Evolutionary conservation across 2,113 vertebrate genomes (phyloP), one percentile per base, ranked within the genome.

Genomic region (Charina bottae): DNA sequence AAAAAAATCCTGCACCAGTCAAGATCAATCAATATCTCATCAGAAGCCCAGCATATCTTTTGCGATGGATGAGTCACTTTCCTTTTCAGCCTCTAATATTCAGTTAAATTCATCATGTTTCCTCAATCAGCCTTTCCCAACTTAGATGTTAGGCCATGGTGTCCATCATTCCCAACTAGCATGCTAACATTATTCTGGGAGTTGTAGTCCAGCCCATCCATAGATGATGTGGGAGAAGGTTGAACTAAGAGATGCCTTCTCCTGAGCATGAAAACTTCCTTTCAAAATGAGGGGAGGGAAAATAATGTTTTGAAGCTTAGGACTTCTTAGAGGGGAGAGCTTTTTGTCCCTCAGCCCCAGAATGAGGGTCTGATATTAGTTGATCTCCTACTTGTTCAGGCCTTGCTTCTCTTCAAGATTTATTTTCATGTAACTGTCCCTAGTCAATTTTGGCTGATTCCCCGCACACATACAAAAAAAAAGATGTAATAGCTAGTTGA

Each of bases 11-110:
- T 95, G 90, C 54, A 91, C 93, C 88, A 94, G 93, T 95, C 37
- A 15, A 95, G 91, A 93, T 94, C 93, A 93, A 96, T 96, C 96
- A 96, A 91, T 96, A 94, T 90, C 94, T 90, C 89, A 94, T 94
- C 87, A 89, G 94, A 89, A 94, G 92, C 92, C 94, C 62, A 87
- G 83, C 90, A 19, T 78, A 78, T 37, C 6, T 37, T 78, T 78
- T 78, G 91, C 88, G 92, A 49, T 33, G 91, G 72, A n/a, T 19
- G 26, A 10, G 53, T 89, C 8, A 2, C 68, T 78, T 78, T 37
- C 68, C 68, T 78, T 78, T 78, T 78, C 68, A 37, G 19, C 6
- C 68, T 0, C 33, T 78, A 33, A 78, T 33, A 21, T 37, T 7
- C 13, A 13, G 15, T 78, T 37, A 37, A 37, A 78, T 78, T 78